phyloP scores from a whole-genome alignment of 2,888 invertebrate genomes.

The Stramonita haemastoma region DNA sequence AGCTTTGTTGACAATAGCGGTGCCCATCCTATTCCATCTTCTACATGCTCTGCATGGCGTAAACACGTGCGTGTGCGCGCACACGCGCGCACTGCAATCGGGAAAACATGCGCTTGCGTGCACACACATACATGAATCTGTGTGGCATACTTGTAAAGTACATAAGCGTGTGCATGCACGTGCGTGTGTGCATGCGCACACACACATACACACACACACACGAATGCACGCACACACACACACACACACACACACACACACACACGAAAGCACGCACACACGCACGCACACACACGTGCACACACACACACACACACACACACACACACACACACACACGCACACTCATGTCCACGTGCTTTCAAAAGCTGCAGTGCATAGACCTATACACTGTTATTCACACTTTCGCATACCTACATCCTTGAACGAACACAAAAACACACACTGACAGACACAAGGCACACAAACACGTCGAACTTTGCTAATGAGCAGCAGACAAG shows the following conservation, averaged over 20 bases:
- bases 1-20: too few relatives aligned
- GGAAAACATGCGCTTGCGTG: background rate
- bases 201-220: background rate
- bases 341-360: background rate
- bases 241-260: background rate
- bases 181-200: background rate
- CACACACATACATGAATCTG: too few relatives aligned
- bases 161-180: background rate
- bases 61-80: background rate
- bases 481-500: background rate
- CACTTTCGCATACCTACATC: background rate
- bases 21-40: too few relatives aligned
- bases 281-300: background rate
- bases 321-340: background rate
- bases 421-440: background rate
- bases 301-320: constrained; percentile 21
- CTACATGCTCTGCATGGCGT: too few relatives aligned
- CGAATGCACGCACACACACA: background rate
- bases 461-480: background rate
- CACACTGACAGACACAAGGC: background rate
- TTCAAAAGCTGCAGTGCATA: background rate
- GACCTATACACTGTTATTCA: background rate
- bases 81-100: too few relatives aligned
- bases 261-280: background rate
- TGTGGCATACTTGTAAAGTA: too few relatives aligned